Percentiles rank a stretch among this genome's conserved stretches.
Evolutionary conservation across 2,888 invertebrate species (phyloP).

Genomic region (Galeopsomyia nigrocyanea): DNA sequence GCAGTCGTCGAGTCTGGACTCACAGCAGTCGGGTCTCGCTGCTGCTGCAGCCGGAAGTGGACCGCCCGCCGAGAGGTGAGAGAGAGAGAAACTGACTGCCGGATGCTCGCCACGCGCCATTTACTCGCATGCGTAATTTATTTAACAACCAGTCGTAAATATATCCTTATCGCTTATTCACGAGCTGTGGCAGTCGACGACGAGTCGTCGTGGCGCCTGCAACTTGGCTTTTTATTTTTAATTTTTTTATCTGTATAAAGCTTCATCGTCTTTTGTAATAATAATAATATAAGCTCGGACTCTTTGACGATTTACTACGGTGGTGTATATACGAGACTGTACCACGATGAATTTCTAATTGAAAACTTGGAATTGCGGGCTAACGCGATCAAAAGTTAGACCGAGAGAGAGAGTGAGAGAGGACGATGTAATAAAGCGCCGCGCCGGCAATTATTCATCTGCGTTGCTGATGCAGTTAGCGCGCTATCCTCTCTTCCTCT

Average conservation of each 20-base stretch:
- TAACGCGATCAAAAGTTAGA: no score
- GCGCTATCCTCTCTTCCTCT: slow-evolving; percentile 48
- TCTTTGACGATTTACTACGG: no score
- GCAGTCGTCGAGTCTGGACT: slow-evolving; percentile 58
- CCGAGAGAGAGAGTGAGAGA: no score
- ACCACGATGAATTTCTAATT: no score
- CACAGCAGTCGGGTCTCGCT: slow-evolving; percentile 63
- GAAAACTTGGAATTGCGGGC: no score
- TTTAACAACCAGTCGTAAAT: slow-evolving; percentile 68
- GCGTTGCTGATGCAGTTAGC: slow-evolving; percentile 57
- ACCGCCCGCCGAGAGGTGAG: slow-evolving; percentile 20
- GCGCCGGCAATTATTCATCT: neutral
- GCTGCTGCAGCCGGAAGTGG: slow-evolving; percentile 14
- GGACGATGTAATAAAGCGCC: slow-evolving; percentile 24
- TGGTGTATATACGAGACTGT: no score
- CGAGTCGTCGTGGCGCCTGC: slow-evolving; percentile 28
- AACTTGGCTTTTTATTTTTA: slow-evolving; percentile 51
- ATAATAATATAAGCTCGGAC: no score
- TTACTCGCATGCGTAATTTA: slow-evolving; percentile 58
- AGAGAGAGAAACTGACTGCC: slow-evolving; percentile 42
- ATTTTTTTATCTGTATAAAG: slow-evolving; percentile 43
- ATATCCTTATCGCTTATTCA: slow-evolving; percentile 68
- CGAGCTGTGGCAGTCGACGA: slow-evolving; percentile 47
- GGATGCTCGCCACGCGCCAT: slow-evolving; percentile 67
- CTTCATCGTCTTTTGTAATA: no score